Conservation (phyloP, 2,113 vertebrate species). For the Echinops telfairi region DNA sequence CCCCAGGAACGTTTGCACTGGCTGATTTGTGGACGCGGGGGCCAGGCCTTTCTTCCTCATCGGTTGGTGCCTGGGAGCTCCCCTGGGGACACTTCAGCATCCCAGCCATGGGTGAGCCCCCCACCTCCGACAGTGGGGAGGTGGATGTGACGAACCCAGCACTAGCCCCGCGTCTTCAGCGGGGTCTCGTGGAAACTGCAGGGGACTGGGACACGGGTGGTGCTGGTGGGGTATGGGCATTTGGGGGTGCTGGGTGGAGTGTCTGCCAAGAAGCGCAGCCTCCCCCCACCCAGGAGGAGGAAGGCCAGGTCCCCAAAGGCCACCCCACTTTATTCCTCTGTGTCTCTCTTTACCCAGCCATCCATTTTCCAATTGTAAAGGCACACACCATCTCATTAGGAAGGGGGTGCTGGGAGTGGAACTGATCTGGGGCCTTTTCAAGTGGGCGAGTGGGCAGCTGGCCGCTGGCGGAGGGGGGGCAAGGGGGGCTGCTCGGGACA, state of each 20-base stretch:
- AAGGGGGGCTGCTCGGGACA: background rate
- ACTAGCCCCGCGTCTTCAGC: too few relatives aligned
- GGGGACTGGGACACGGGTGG: accelerated
- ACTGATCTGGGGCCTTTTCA: conserved; percentile 82
- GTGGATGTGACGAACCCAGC: too few relatives aligned
- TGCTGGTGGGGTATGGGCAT: accelerated
- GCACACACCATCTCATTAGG: conserved; percentile 83
- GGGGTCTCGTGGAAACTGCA: background rate
- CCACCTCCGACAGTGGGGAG: too few relatives aligned
- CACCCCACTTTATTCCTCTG: conserved; percentile 71
- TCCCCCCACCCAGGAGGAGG: background rate
- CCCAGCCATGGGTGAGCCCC: too few relatives aligned
- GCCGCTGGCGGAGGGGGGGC: conserved; percentile 85
- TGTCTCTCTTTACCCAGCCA: background rate
- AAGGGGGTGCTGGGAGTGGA: conserved; percentile 84
- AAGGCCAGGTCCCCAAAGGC: conserved; percentile 72
- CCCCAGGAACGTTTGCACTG: too few relatives aligned
- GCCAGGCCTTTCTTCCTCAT: too few relatives aligned
- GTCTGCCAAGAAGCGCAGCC: background rate
- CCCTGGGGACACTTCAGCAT: too few relatives aligned
- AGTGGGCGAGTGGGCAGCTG: conserved; percentile 77
- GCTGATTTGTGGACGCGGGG: too few relatives aligned
- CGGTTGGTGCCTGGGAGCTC: too few relatives aligned
- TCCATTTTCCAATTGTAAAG: conserved; percentile 71
- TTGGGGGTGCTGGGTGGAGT: accelerated